Evolutionary conservation across 2,888 invertebrate genomes (phyloP).

Genomic region (Elegia similella): DNA sequence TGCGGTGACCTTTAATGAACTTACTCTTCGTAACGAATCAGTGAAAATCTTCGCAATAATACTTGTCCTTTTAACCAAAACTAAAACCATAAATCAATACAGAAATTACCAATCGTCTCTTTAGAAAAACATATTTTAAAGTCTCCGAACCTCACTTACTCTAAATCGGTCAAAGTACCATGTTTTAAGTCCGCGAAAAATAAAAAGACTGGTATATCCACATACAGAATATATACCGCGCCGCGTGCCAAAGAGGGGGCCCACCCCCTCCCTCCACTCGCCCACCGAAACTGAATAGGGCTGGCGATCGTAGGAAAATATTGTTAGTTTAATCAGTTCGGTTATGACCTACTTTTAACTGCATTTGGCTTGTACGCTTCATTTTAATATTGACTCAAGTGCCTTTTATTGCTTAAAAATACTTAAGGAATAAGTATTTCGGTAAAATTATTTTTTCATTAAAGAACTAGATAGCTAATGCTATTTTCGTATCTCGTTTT

Average conservation of each 20-base stretch:
- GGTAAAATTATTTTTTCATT: too few species aligned
- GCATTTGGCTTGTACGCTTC: neutral
- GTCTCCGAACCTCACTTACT: neutral
- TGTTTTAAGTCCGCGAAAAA: constrained; percentile 15
- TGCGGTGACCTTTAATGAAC: too few species aligned
- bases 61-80: too few species aligned
- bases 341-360: neutral
- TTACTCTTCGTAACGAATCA: too few species aligned
- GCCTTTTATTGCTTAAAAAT: neutral
- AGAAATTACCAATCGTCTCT: too few species aligned
- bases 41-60: too few species aligned
- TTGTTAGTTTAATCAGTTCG: neutral
- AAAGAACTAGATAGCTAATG: too few species aligned
- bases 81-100: too few species aligned
- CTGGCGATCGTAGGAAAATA: neutral
- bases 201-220: neutral
- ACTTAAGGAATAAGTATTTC: neutral
- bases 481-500: too few species aligned
- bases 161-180: constrained; percentile 14
- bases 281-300: neutral
- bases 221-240: neutral
- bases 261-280: neutral
- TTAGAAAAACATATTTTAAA: neutral
- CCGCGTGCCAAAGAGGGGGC: neutral
- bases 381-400: neutral